Evolutionary conservation across 2,113 vertebrate genomes (phyloP), one percentile per base, ranked within the genome.

Genomic region (Nanorana parkeri): DNA sequence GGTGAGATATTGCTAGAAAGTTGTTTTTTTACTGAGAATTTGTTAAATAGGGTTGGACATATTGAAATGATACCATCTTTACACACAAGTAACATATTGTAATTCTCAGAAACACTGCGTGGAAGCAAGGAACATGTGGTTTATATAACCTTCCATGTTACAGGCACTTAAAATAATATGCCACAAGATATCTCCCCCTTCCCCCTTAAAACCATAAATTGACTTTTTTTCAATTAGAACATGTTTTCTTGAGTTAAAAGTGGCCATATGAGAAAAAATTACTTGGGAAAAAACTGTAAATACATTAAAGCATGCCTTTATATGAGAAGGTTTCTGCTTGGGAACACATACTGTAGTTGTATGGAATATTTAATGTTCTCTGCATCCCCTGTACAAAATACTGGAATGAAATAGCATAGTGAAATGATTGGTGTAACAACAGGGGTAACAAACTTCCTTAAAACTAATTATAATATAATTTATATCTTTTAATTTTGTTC

Each of bases 101-200:
- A 24, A 69, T 52, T 52, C 47, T 69, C 41, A 69, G 21, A 69
- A 69, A 51, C 47, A 32, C 29, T 36, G n/a, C 23, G n/a, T 51
- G 13, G 19, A 13, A 23, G 67, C 41, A 23, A 52, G 7, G 68
- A 52, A 69, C 36, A 52, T 69, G 68, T 52, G 41, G 47, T 17
- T 52, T 69, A 17, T 52, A 69, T 69, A 47, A 26, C 16, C 52
- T 69, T 2, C 17, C 52, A n/a, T 69, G 21, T 69, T 24, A 15
- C 21, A 47, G 24, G 17, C 41, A 24, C 24, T 69, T 17, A 26
- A 52, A 17, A 69, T 23, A 68, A 17, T 16, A 51, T 23, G 21
- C 36, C 29, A 51, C 67, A 68, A 51, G 32, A 41, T 47, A 41
- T 68, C 23, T 17, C 36, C 7, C 41, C 13, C 8, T 15, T 6